A percentile compares a stretch with the other conserved stretches of the same genome.
Conservation (phyloP, 2,797 vertebrate species). For the Coendou prehensilis region DNA sequence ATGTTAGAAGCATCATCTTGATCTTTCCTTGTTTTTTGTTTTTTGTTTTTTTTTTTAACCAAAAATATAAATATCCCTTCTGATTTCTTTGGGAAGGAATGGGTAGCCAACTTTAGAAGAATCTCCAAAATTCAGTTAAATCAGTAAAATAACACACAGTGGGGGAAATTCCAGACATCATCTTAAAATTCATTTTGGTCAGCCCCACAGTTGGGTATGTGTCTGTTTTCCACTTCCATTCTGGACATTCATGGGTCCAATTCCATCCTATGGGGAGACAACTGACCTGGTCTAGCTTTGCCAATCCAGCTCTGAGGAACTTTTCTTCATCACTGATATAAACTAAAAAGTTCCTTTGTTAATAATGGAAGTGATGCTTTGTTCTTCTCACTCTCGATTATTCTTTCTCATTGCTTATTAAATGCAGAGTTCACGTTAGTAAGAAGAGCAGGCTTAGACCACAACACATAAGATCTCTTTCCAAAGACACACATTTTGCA, state of each 20-base stretch:
- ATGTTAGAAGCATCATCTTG: not conserved
- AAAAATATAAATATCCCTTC: not conserved
- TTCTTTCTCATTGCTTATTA: not conserved
- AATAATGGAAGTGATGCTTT: not conserved
- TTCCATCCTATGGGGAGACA: not conserved
- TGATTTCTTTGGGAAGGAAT: not conserved
- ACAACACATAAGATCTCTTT: not conserved
- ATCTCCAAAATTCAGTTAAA: slow-evolving; percentile 20
- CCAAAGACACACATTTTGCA: not conserved
- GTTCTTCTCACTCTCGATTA: not conserved
- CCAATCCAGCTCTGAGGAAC: not conserved
- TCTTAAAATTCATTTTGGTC: not conserved
- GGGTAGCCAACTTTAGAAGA: not conserved
- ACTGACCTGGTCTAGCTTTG: not conserved
- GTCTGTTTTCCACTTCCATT: not conserved
- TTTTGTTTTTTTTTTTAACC: not conserved
- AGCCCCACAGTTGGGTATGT: not conserved
- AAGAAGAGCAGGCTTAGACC: not conserved
- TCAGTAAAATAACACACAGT: not conserved
- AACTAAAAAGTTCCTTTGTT: not conserved
- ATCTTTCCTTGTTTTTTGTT: not conserved
- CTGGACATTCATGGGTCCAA: not conserved
- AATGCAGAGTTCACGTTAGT: not conserved
- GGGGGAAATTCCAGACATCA: not conserved
- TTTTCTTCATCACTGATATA: not conserved